Conservation (phyloP, 2,797 vertebrate genomes). For the Arrhamphus sclerolepis region DNA sequence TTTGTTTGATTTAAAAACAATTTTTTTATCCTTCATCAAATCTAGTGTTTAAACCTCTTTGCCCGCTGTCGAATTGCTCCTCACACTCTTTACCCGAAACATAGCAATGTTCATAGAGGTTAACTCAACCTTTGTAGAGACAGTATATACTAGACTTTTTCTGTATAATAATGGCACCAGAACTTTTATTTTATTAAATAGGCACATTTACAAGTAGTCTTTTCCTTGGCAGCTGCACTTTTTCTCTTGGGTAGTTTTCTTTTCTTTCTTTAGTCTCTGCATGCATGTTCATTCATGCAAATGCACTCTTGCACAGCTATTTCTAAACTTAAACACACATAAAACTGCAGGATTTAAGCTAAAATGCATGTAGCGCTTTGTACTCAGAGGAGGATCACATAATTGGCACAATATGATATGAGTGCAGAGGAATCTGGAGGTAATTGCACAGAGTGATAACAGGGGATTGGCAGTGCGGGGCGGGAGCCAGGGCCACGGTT, state of each 20-base stretch:
- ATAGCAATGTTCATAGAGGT: too few relatives aligned
- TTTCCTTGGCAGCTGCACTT: not conserved
- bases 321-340: constrained; percentile 15
- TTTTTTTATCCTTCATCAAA: too few relatives aligned
- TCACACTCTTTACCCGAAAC: too few relatives aligned
- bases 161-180: not conserved
- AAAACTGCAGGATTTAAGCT: constrained; percentile 31
- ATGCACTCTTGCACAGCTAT: constrained; percentile 8
- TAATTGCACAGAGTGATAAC: constrained; percentile 82
- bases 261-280: constrained; percentile 4
- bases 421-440: constrained; percentile 69
- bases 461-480: constrained; percentile 72
- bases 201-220: not conserved
- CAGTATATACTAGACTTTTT: too few relatives aligned
- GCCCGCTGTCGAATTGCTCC: too few relatives aligned
- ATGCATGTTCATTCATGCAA: constrained; percentile 4
- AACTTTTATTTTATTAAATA: not conserved
- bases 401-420: constrained; percentile 64
- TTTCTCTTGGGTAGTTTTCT: too few relatives aligned
- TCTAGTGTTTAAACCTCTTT: too few relatives aligned
- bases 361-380: constrained; percentile 51
- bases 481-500: constrained; percentile 64
- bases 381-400: constrained; percentile 52
- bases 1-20: too few relatives aligned
- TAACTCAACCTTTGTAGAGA: too few relatives aligned